Evolutionary conservation across 2,888 invertebrate genomes (phyloP).

Genomic region (Panopea generosa): DNA sequence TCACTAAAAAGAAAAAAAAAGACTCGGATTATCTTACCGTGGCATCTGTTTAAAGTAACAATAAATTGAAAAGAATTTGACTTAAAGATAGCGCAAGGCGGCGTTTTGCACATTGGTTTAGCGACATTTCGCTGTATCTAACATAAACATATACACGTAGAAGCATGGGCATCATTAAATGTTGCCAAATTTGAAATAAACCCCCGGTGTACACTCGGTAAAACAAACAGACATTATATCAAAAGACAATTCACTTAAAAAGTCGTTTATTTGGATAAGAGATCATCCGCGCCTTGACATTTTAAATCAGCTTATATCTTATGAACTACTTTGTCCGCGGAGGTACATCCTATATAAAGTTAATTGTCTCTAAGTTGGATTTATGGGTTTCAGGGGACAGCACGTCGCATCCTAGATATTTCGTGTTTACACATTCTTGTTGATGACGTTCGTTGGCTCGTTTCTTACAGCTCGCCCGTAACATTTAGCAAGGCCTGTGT

Average conservation of each 20-base stretch:
- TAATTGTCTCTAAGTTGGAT: not conserved
- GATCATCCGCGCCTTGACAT: conserved; percentile 32
- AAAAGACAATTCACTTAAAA: conserved; percentile 30
- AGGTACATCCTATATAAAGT: not conserved
- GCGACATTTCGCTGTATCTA: too few species aligned
- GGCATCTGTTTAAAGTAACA: too few species aligned
- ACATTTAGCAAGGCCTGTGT: not conserved
- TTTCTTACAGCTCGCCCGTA: not conserved
- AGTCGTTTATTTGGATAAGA: conserved; percentile 47
- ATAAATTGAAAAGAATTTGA: too few species aligned
- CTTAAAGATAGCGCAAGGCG: too few species aligned
- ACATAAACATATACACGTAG: not conserved
- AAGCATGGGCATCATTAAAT: not conserved
- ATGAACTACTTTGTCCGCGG: conserved; percentile 25
- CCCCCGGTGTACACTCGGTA: not conserved
- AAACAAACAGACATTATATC: conserved; percentile 31
- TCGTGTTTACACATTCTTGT: conserved; percentile 22
- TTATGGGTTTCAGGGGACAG: not conserved
- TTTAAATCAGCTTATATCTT: conserved; percentile 21
- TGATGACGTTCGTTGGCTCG: not conserved
- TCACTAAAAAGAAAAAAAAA: too few species aligned
- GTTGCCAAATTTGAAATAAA: not conserved
- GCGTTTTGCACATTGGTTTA: too few species aligned
- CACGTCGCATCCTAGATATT: conserved; percentile 8
- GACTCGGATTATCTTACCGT: too few species aligned